Evolutionary conservation across 2,113 vertebrate genomes (phyloP).

Genomic region (Thryonomys swinderianus): DNA sequence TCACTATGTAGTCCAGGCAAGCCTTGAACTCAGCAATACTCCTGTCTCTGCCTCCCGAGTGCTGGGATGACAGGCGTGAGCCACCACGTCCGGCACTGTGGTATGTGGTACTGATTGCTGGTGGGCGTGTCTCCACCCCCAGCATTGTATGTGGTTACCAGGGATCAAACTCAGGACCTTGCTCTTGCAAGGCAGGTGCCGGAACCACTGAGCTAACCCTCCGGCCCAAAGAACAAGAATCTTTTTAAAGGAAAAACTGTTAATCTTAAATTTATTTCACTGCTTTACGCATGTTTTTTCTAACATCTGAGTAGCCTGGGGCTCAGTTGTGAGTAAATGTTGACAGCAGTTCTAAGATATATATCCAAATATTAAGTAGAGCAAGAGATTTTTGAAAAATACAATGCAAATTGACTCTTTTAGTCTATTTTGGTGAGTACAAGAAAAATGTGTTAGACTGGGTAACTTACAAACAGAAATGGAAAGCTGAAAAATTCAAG

Average conservation of each 20-base stretch:
- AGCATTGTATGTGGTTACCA: too few species aligned
- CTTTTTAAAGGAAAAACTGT: background rate
- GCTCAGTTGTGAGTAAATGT: background rate
- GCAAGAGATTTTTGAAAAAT: background rate
- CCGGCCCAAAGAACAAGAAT: too few species aligned
- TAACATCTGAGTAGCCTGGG: background rate
- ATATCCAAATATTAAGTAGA: background rate
- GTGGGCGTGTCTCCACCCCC: too few species aligned
- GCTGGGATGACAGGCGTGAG: too few species aligned
- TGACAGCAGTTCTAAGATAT: background rate
- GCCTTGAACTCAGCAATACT: too few species aligned
- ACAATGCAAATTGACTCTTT: background rate
- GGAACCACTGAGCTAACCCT: too few species aligned
- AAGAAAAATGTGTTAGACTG: background rate
- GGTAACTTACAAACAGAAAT: background rate
- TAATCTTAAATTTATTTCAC: background rate
- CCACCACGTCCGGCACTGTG: too few species aligned
- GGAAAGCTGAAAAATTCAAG: background rate
- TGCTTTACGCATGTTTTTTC: slow-evolving; percentile 1
- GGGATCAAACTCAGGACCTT: too few species aligned
- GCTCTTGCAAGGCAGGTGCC: too few species aligned
- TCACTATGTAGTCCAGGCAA: too few species aligned
- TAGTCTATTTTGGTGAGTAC: background rate
- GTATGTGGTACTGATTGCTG: too few species aligned
- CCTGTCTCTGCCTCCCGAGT: too few species aligned